Percentiles rank a stretch among this genome's conserved stretches.
phyloP scores from a whole-genome alignment of 2,113 vertebrate species.

The Struthidea cinerea region DNA sequence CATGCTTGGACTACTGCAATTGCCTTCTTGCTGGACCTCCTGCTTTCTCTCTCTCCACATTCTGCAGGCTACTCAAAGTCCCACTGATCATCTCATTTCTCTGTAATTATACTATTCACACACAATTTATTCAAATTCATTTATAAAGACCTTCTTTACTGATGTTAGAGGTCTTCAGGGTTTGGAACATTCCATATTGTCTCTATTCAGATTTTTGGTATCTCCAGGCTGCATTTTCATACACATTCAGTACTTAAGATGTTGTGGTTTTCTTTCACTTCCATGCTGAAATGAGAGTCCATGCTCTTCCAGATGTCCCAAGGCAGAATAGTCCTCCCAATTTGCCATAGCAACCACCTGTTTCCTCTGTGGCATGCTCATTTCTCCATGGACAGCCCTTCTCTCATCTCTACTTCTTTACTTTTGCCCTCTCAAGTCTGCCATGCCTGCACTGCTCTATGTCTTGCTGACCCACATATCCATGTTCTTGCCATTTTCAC shows the following conservation, averaged over 20 bases:
- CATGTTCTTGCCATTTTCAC: background rate
- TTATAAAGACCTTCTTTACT: background rate
- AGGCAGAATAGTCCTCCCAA: background rate
- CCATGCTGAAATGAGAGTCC: background rate
- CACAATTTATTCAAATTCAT: background rate
- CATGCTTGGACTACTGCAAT: background rate
- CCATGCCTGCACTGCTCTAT: background rate
- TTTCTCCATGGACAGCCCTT: background rate
- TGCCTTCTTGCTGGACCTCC: background rate
- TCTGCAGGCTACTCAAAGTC: background rate
- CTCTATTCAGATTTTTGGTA: background rate
- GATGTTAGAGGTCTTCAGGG: background rate
- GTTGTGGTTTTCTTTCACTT: background rate
- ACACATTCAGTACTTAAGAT: background rate
- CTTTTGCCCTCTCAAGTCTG: background rate
- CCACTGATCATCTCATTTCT: background rate
- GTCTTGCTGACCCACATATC: background rate
- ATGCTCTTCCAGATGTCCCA: background rate
- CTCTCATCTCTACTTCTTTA: background rate
- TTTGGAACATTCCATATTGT: background rate
- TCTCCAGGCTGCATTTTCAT: background rate
- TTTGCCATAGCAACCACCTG: fast-evolving
- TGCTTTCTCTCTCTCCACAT: background rate
- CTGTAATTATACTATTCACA: background rate
- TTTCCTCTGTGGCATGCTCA: background rate